These are phyloP conservation scores for Agrotis ipsilon DNA, from an alignment of 2,888 invertebrate species.

Conservation along the genomic window DNA sequence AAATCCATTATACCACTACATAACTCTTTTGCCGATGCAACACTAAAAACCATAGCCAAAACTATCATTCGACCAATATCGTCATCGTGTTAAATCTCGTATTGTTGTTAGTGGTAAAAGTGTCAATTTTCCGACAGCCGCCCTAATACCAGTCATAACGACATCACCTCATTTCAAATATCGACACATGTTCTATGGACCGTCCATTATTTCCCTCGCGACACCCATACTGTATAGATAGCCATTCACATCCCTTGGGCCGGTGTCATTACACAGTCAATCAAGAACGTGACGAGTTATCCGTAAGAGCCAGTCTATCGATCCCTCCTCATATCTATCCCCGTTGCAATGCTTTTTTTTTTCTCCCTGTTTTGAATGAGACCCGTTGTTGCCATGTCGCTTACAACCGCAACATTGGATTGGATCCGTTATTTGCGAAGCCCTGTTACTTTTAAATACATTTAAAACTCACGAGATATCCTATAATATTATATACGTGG, in stretches of 20 bases:
- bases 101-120: too few species aligned
- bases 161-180: too few species aligned
- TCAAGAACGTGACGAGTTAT: slow-evolving; percentile 41
- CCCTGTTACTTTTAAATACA: too few species aligned
- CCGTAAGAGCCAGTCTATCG: slow-evolving; percentile 32
- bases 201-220: background rate
- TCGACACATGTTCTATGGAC: background rate
- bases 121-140: background rate
- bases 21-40: too few species aligned
- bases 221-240: slow-evolving; percentile 27
- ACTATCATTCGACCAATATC: too few species aligned
- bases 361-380: too few species aligned
- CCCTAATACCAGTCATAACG: background rate
- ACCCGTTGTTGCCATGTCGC: slow-evolving; percentile 1
- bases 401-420: background rate
- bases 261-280: slow-evolving; percentile 41
- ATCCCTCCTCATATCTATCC: slow-evolving; percentile 41
- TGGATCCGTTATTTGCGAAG: background rate
- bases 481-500: too few species aligned
- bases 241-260: slow-evolving; percentile 6
- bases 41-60: too few species aligned
- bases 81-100: too few species aligned
- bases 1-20: too few species aligned
- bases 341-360: slow-evolving; percentile 1
- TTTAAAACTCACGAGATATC: too few species aligned